Conservation (phyloP, 2,113 vertebrate genomes). For the Pseudolaguvia tuberculata region DNA sequence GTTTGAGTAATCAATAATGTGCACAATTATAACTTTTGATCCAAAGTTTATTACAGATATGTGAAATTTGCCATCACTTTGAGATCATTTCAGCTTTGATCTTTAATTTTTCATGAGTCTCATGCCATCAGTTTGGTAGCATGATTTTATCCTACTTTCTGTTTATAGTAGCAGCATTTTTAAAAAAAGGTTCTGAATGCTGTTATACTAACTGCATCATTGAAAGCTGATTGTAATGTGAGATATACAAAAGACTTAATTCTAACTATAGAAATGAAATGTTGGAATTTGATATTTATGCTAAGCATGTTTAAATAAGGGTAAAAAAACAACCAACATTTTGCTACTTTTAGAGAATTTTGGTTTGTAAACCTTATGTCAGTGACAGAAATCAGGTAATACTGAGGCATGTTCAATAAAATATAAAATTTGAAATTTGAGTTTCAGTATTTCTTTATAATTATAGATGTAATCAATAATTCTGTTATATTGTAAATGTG, state of each 20-base stretch:
- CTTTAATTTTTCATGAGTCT: too few species aligned
- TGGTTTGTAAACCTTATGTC: neutral
- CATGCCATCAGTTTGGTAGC: neutral
- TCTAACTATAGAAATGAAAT: neutral
- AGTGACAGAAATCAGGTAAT: neutral
- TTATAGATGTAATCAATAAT: neutral
- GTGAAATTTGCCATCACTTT: too few species aligned
- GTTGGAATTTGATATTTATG: neutral
- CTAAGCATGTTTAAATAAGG: constrained; percentile 4
- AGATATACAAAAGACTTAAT: neutral
- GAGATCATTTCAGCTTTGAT: too few species aligned
- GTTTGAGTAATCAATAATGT: neutral
- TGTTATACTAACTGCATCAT: neutral
- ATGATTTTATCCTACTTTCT: neutral
- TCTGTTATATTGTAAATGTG: neutral
- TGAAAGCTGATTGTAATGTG: neutral
- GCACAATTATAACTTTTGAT: neutral
- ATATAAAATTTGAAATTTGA: constrained; percentile 19
- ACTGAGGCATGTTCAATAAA: neutral
- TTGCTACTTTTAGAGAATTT: neutral
- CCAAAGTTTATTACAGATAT: too few species aligned
- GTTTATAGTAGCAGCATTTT: neutral
- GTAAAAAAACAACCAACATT: neutral
- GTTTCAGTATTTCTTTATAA: neutral
- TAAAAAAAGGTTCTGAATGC: neutral